These are phyloP conservation scores for Hycleus cichorii DNA, from an alignment of 1,140 invertebrate species.

Conservation along the genomic window DNA sequence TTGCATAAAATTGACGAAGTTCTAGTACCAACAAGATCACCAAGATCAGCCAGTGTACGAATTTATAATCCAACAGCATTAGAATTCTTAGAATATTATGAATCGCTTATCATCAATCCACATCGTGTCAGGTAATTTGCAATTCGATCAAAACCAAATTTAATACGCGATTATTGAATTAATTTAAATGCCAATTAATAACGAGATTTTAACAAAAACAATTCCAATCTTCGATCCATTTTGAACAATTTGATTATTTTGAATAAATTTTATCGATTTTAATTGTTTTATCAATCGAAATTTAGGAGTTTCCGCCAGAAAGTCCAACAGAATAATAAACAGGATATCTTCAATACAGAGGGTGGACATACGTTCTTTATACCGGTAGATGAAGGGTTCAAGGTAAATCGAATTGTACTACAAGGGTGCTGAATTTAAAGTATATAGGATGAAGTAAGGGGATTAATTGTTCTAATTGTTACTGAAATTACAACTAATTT, in stretches of 20 bases:
- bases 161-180: not conserved
- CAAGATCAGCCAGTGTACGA: conserved; percentile 47
- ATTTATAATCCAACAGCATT: conserved; percentile 72
- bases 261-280: too few species aligned
- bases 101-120: conserved; percentile 60
- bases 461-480: too few species aligned
- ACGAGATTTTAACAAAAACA: too few species aligned
- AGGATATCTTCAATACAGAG: conserved; percentile 64
- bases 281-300: too few species aligned
- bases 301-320: conserved; percentile 48
- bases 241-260: too few species aligned
- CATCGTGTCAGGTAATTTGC: conserved; percentile 52
- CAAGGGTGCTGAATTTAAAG: not conserved
- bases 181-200: not conserved
- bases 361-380: conserved; percentile 82
- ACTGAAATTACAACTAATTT: too few species aligned
- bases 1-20: conserved; percentile 77
- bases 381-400: conserved; percentile 82
- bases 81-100: conserved; percentile 66
- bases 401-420: conserved; percentile 48
- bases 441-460: too few species aligned
- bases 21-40: conserved; percentile 57
- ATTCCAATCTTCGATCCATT: too few species aligned
- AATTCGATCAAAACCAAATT: too few species aligned
- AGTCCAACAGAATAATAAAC: conserved; percentile 61